Evolutionary conservation across 2,797 vertebrate genomes (phyloP), one percentile per base, ranked within the genome.

Genomic region (Danio aesculapii): DNA sequence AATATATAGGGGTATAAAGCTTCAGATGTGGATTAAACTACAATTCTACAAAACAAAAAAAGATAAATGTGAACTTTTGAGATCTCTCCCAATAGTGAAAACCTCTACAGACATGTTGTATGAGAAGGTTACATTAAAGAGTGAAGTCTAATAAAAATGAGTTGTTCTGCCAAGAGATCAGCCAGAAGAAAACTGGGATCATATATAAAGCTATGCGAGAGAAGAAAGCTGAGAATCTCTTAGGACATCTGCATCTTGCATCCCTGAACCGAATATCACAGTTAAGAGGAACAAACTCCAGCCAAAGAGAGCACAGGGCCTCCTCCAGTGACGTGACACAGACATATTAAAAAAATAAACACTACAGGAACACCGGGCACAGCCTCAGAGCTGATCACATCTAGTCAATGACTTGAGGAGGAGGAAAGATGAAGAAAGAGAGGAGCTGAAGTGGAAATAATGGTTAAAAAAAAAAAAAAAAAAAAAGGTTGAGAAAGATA

Each of bases 211-310:
- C 77, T 79, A 44, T 62, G 57, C 63, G 68, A 71, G 57, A 70
- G 57, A 57, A 59, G 75, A 77, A 77, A 77, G 44, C 10, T 70
- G 67, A 71, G 77, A 79, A 53, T 79, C 77, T 79, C 77, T 8
- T 6, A 63, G 68, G 67, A 79, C 49, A 53, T 79, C 68, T 71
- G 68, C 62, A 46, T 71, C 58, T 71, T 46, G 17, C 9, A 5
- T 71, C 6, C 57, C 57, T 21, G 46, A 62, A 71, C 58, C 46
- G 47, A 71, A 55, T 61, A 70, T 70, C 67, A 61, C 30, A 62
- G 77, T 44, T 41, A 49, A 53, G 58, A 61, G 77, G 57, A 70
- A 55, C 47, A 61, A 69, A 62, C 12, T 12, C 46, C 62, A 4
- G 68, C 77, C 67, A 79, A 53, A 46, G 62, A 63, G 57, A 70